Evolutionary conservation across 2,888 invertebrate species (phyloP), one percentile per base, ranked within the genome.

Genomic region (Carpatolechia fugitivella): DNA sequence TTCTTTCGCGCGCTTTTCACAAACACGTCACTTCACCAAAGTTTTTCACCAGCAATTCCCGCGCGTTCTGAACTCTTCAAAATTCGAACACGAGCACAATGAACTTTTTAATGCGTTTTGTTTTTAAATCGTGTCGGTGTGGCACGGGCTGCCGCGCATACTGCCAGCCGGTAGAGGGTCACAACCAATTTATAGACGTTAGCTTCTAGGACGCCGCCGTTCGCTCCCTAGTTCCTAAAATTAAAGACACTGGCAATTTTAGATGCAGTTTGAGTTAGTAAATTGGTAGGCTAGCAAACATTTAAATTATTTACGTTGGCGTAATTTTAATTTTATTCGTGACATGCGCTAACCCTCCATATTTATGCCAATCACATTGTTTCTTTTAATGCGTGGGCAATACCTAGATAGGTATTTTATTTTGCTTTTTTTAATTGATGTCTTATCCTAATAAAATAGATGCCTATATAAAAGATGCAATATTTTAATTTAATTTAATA

Each of bases 111-210:
- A 46, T 48, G 11, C 24, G 24, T 44, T 44, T 33, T 24, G 24
- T 60, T 56, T 69, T 65, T 64, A 64, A 52, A 66, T 69, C 73
- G 72, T 72, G 68, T 61, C 61, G 66, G 56, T 59, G 65, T 64
- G 72, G 73, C 59, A 38, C 55, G 51, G 51, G 24, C 24, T 60
- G 60, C 64, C 50, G 63, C 65, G 70, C 72, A 57, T 60, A 83
- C 80, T 82, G 82, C 65, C 69, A 57, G 70, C 68, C 70, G 68
- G 35, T 24, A 68, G 60, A 61, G 67, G 64, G 57, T 53, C 67
- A 67, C 64, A 57, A 61, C 60, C 72, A 75, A 80, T 78, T 80
- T 81, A 81, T 80, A 82, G 77, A 81, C 72, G 75, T 13, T 20
- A n/a, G 2, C 38, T 50, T 38, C 50, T 50, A 50, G 50, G 29